Evolutionary conservation across 1,140 invertebrate species (phyloP).

Genomic region (Whitmania pigra): DNA sequence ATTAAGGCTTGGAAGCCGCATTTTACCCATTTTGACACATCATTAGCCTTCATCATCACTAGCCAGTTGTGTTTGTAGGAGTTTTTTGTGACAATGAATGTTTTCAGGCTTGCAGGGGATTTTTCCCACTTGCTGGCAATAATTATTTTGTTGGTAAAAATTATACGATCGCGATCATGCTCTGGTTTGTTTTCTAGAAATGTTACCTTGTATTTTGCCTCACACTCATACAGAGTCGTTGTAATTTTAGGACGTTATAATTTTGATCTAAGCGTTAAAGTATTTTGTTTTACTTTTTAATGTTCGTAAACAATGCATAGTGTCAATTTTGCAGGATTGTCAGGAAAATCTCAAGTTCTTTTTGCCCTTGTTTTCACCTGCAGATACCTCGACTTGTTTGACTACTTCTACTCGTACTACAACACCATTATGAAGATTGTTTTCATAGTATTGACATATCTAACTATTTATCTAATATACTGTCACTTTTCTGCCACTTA

Average conservation of each 20-base stretch:
- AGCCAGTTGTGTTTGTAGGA: no score
- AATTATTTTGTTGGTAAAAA: conserved; percentile 83
- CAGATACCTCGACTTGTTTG: conserved; percentile 88
- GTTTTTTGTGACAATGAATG: conserved; percentile 33
- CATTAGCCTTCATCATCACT: no score
- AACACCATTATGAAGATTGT: conserved; percentile 94
- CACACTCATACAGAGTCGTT: background rate
- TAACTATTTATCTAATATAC: conserved; percentile 91
- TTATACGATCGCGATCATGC: conserved; percentile 98
- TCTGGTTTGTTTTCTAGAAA: conserved; percentile 56
- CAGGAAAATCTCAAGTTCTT: conserved; percentile 89
- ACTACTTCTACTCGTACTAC: conserved; percentile 85
- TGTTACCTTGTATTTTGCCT: background rate
- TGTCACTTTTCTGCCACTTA: conserved; percentile 88
- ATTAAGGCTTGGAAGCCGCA: no score
- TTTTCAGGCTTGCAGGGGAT: conserved; percentile 83
- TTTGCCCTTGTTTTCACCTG: conserved; percentile 89
- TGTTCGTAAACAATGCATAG: background rate
- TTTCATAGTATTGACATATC: conserved; percentile 74
- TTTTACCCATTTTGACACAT: no score
- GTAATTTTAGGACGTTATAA: background rate
- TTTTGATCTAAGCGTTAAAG: background rate
- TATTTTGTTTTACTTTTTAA: background rate
- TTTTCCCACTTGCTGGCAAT: conserved; percentile 90
- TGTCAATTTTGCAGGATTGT: conserved; percentile 62